These are phyloP conservation scores for Ophion costatus DNA, from an alignment of 2,888 invertebrate genomes.

Conservation along the genomic window DNA sequence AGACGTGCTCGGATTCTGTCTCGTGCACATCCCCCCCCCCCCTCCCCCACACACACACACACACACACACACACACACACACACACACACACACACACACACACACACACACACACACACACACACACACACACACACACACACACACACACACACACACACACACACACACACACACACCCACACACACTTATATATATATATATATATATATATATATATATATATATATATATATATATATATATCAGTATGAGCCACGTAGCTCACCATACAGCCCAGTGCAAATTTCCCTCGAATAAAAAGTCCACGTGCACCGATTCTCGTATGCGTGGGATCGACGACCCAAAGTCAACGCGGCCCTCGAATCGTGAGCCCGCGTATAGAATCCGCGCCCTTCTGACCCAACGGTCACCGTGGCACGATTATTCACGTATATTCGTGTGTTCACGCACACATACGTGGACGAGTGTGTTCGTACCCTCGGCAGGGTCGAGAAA, in stretches of 20 bases:
- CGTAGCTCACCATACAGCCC: constrained; percentile 1
- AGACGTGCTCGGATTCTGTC: constrained; percentile 39
- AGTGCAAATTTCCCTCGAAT: constrained; percentile 31
- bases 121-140: too few species aligned
- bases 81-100: too few species aligned
- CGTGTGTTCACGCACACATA: constrained; percentile 7
- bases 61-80: background rate
- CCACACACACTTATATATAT: too few species aligned
- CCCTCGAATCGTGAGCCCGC: background rate
- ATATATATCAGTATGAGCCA: background rate
- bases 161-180: too few species aligned
- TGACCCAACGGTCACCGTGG: background rate
- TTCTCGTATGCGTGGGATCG: background rate
- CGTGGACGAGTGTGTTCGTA: background rate
- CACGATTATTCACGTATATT: background rate
- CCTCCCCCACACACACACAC: background rate
- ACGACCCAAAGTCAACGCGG: background rate
- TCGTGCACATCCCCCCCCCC: too few species aligned
- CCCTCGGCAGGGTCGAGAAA: background rate
- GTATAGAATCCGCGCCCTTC: background rate
- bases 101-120: too few species aligned
- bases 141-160: too few species aligned
- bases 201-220: too few species aligned
- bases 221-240: too few species aligned
- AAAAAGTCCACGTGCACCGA: background rate